Conservation (phyloP, 2,888 invertebrate genomes). For the Neria commutata region DNA sequence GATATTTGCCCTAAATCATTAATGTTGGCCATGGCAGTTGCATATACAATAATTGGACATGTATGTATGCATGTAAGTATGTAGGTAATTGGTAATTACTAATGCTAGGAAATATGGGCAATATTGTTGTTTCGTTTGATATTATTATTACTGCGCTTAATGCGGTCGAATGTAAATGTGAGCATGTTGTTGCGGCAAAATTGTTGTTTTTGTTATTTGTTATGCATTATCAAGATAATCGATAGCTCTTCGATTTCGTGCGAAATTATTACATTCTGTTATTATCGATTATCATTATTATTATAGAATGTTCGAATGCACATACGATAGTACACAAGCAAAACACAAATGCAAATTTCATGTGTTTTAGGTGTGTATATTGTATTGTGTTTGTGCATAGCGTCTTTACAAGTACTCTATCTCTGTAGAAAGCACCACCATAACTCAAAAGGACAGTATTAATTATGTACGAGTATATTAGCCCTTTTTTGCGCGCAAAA, state of each 20-base stretch:
- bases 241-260: no score
- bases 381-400: conserved; percentile 34
- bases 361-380: conserved; percentile 40
- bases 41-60: background rate
- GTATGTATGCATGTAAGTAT: background rate
- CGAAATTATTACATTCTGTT: background rate
- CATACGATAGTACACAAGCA: conserved; percentile 43
- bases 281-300: background rate
- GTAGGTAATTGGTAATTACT: background rate
- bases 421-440: conserved; percentile 61
- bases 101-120: background rate
- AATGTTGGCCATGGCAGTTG: no score
- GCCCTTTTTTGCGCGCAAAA: background rate
- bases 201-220: background rate
- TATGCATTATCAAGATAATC: background rate
- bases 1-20: no score
- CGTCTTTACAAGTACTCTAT: conserved; percentile 19
- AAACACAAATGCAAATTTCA: conserved; percentile 33
- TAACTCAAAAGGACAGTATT: conserved; percentile 50
- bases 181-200: background rate
- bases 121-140: background rate
- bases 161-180: conserved; percentile 5
- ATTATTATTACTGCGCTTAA: background rate
- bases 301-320: conserved; percentile 19
- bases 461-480: background rate